These are phyloP conservation scores for Lithophane semibrunnea DNA, from an alignment of 2,888 invertebrate species.

Conservation along the genomic window DNA sequence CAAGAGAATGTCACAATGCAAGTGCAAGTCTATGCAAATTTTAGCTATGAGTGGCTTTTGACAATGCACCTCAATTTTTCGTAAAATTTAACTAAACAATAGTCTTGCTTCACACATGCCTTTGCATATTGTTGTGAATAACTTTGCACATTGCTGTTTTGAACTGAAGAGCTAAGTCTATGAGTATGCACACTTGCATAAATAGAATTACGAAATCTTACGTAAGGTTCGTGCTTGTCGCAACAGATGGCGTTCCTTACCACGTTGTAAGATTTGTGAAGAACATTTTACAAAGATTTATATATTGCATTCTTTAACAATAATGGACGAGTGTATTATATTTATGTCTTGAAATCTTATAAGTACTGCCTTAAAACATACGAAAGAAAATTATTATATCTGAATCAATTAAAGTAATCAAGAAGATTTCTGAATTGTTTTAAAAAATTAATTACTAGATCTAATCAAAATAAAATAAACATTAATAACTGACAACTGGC, in stretches of 20 bases:
- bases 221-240: background rate
- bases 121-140: slow-evolving; percentile 25
- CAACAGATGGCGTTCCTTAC: slow-evolving; percentile 23
- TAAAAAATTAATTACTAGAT: too few species aligned
- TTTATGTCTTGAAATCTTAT: too few species aligned
- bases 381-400: background rate
- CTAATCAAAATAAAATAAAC: background rate
- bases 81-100: slow-evolving; percentile 40
- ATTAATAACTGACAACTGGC: slow-evolving; percentile 19
- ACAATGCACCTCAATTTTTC: slow-evolving; percentile 43
- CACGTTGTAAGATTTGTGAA: background rate
- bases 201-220: background rate
- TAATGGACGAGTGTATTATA: background rate
- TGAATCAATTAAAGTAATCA: background rate
- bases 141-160: slow-evolving; percentile 18
- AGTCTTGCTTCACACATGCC: slow-evolving; percentile 14
- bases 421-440: background rate
- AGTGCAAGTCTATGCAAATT: slow-evolving; percentile 45
- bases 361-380: too few species aligned
- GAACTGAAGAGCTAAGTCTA: slow-evolving; percentile 8
- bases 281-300: background rate
- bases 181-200: slow-evolving; percentile 19
- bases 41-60: slow-evolving; percentile 20
- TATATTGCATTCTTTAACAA: background rate
- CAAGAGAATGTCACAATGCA: slow-evolving; percentile 27